Evolutionary conservation across 2,113 vertebrate genomes (phyloP).

Genomic region (Platysternon megacephalum): DNA sequence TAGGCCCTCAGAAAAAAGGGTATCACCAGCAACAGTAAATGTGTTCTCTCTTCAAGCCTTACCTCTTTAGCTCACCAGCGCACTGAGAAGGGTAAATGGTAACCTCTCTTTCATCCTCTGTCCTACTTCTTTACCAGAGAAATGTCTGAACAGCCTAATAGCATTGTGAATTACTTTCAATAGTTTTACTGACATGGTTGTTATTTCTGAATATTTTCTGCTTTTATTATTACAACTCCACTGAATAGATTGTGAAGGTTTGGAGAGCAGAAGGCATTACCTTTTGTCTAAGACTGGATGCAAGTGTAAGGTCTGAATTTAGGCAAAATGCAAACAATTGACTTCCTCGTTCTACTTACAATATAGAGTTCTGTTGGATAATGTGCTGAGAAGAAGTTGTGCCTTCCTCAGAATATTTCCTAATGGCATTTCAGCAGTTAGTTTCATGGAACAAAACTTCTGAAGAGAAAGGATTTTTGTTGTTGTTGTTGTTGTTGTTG

Average conservation of each 20-base stretch:
- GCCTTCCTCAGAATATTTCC: no score
- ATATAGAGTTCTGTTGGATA: no score
- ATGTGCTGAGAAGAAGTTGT: no score
- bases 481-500: no score
- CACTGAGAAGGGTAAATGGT: slow-evolving; percentile 50
- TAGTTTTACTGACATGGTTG: slow-evolving; percentile 37
- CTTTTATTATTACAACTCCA: slow-evolving; percentile 24
- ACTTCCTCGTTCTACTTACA: no score
- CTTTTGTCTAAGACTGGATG: slow-evolving; percentile 45
- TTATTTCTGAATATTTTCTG: slow-evolving; percentile 58
- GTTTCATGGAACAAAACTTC: no score
- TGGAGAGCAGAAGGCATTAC: slow-evolving; percentile 31
- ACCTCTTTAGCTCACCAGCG: background rate
- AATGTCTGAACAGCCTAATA: slow-evolving; percentile 53
- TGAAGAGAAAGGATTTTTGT: no score
- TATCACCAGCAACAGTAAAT: background rate
- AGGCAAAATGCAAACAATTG: no score
- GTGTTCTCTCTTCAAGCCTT: background rate
- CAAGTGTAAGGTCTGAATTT: no score
- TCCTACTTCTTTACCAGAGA: slow-evolving; percentile 38
- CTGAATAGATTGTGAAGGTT: slow-evolving; percentile 48
- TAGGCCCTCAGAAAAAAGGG: background rate
- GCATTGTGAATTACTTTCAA: slow-evolving; percentile 45
- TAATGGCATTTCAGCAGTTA: no score
- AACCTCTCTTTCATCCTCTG: slow-evolving; percentile 14